Percentiles rank a stretch among this genome's conserved stretches.
Conservation (phyloP, 92 coral and sea anemone genomes). For the Palythoa caribaeorum region DNA sequence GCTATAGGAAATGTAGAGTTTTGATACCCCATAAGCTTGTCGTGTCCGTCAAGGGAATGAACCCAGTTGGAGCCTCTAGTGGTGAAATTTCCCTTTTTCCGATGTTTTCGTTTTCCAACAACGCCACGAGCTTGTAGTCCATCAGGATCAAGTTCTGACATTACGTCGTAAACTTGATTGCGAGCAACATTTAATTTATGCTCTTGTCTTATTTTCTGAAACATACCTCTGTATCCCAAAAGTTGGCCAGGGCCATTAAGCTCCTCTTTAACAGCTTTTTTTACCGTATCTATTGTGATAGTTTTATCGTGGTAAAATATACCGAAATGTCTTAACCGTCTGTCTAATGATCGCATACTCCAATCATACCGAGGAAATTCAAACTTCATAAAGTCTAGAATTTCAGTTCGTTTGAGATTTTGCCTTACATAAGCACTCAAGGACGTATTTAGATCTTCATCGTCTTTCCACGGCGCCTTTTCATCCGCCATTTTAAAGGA, state of each 20-base stretch:
- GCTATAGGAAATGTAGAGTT: not conserved
- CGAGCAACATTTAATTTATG: not conserved
- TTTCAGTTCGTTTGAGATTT: constrained; percentile 12
- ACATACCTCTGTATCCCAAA: constrained; percentile 1
- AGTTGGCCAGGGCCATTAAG: not conserved
- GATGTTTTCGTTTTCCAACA: not conserved
- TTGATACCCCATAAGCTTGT: not conserved
- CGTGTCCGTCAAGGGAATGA: no score
- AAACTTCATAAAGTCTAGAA: constrained; percentile 6
- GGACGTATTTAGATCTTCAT: constrained; percentile 12
- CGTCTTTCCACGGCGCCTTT: constrained; percentile 14
- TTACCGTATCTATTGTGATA: not conserved
- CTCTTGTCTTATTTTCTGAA: not conserved
- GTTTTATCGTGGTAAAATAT: constrained; percentile 2
- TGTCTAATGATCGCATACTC: constrained; percentile 1
- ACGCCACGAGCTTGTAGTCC: not conserved
- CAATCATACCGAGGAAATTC: not conserved
- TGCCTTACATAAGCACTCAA: constrained; percentile 14
- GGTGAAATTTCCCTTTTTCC: not conserved
- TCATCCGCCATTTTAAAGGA: constrained; percentile 11
- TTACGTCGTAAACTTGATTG: not conserved
- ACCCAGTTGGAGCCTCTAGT: not conserved
- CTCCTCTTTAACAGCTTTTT: not conserved
- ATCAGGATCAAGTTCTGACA: not conserved
- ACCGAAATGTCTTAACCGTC: constrained; percentile 2